Conservation (phyloP, 1,140 invertebrate genomes). For the Drosophila simulans region DNA sequence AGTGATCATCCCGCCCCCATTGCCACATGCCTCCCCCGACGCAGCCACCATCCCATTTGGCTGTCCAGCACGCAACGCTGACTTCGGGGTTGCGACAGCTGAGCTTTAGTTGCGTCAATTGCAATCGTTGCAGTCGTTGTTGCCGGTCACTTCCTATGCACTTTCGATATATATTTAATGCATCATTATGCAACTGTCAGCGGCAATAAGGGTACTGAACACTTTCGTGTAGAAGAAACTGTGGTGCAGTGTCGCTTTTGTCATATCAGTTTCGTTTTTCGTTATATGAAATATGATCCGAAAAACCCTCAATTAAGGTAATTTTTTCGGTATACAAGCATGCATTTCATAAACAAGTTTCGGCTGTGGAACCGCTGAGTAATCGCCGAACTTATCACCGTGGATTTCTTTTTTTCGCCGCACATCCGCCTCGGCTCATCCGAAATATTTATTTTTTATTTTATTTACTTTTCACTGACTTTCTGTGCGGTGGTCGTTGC, state of each 20-base stretch:
- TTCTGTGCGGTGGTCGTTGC: conserved; percentile 16
- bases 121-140: conserved; percentile 14
- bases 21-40: neutral
- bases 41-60: neutral
- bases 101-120: conserved; percentile 36
- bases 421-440: conserved; percentile 48
- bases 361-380: conserved; percentile 1
- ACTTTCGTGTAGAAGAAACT: too few species aligned
- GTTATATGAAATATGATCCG: neutral
- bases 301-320: neutral
- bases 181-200: conserved; percentile 55
- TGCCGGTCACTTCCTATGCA: conserved; percentile 65
- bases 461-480: conserved; percentile 39
- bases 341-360: neutral
- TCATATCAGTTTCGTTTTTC: neutral
- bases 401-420: conserved; percentile 40
- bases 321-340: neutral
- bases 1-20: conserved; percentile 26
- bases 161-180: conserved; percentile 51
- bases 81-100: conserved; percentile 41
- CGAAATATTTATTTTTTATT: conserved; percentile 16
- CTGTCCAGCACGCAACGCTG: conserved; percentile 40
- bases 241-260: neutral
- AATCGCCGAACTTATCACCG: conserved; percentile 32
- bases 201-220: conserved; percentile 4